Conservation (phyloP, 2,888 invertebrate species). For the Pterostichus madidus region DNA sequence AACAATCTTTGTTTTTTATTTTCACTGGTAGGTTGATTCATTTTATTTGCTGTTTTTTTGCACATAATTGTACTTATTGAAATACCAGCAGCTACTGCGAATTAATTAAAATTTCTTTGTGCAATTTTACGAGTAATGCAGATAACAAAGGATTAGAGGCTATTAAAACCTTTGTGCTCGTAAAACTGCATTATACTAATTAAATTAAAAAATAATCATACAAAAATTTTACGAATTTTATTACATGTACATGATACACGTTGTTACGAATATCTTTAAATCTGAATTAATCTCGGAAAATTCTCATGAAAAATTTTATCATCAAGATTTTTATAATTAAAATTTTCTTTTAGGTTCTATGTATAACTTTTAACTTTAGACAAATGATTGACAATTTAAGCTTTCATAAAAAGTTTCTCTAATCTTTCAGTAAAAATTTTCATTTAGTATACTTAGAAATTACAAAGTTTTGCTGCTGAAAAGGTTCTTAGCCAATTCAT, state of each 20-base stretch:
- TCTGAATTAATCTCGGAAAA: not conserved
- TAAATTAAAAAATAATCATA: constrained; percentile 19
- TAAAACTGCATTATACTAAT: constrained; percentile 24
- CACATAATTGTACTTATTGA: constrained; percentile 3
- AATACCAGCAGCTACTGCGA: constrained; percentile 18
- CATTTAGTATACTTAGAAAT: not conserved
- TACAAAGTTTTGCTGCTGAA: no score
- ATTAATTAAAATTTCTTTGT: constrained; percentile 45
- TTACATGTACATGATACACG: not conserved
- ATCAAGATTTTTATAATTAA: constrained; percentile 23
- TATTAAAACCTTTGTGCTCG: constrained; percentile 16
- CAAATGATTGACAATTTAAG: constrained; percentile 11
- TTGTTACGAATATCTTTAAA: not conserved
- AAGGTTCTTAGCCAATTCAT: no score
- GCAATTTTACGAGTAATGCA: constrained; percentile 24
- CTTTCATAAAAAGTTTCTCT: not conserved
- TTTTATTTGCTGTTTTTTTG: constrained; percentile 8
- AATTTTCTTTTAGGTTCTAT: constrained; percentile 4
- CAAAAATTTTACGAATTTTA: constrained; percentile 3
- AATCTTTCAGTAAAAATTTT: not conserved
- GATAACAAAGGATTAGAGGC: constrained; percentile 35
- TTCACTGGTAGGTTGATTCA: not conserved
- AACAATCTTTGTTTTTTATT: constrained; percentile 5
- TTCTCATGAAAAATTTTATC: not conserved
- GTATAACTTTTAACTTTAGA: constrained; percentile 1